These are phyloP conservation scores for Pomatostomus ruficeps DNA, from an alignment of 2,113 vertebrate species.

Conservation along the genomic window DNA sequence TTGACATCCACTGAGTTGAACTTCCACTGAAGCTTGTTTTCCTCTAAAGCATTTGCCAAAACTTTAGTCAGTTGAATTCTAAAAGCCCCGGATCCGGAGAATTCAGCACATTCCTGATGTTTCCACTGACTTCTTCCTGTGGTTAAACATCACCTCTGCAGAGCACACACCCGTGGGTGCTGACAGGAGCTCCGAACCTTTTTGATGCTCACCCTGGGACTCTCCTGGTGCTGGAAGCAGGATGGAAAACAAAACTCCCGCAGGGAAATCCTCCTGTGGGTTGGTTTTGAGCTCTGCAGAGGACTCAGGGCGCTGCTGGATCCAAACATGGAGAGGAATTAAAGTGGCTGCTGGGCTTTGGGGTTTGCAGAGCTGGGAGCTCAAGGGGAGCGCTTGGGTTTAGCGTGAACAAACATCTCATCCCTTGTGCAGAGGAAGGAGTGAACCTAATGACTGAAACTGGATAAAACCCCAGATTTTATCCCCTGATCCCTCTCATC, in stretches of 20 bases:
- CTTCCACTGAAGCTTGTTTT: background rate
- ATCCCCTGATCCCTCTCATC: background rate
- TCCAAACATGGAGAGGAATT: background rate
- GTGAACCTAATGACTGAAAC: background rate
- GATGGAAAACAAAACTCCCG: background rate
- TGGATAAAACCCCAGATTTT: background rate
- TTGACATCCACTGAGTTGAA: rapidly evolving
- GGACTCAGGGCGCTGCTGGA: background rate
- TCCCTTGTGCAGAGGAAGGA: background rate
- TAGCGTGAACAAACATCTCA: background rate
- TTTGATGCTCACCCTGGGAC: background rate
- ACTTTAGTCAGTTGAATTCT: background rate
- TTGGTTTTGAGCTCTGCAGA: background rate
- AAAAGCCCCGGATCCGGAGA: background rate
- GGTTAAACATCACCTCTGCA: background rate
- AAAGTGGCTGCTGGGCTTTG: background rate
- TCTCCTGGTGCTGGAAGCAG: rapidly evolving
- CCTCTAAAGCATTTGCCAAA: background rate
- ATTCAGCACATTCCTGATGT: background rate
- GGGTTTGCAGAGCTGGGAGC: rapidly evolving
- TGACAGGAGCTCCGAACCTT: rapidly evolving
- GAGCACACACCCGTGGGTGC: background rate
- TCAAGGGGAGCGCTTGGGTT: rapidly evolving
- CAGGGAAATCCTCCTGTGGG: background rate
- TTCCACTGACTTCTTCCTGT: background rate